Conservation (phyloP, 2,113 vertebrate species). For the Butorides virescens region DNA sequence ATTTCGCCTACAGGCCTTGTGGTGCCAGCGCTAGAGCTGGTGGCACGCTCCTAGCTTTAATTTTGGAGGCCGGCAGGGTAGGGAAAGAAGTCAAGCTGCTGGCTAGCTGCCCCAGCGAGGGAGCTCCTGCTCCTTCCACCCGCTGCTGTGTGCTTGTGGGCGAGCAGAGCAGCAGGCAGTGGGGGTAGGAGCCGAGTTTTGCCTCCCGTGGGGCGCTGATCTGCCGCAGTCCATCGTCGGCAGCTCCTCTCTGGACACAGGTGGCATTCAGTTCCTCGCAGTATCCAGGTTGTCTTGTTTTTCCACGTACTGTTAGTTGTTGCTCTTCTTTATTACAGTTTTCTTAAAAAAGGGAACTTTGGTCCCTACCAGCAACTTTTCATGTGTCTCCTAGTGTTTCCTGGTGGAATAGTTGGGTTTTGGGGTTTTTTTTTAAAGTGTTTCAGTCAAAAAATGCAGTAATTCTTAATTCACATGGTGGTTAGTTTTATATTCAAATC, state of each 20-base stretch:
- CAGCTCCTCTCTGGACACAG: accelerated
- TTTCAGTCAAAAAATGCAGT: not conserved
- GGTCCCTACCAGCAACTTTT: not conserved
- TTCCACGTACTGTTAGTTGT: not conserved
- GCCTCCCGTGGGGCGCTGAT: accelerated
- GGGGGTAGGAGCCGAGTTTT: accelerated
- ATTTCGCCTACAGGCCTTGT: not conserved
- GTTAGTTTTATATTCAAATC: not conserved
- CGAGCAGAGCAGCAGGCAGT: accelerated
- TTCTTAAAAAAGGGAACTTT: not conserved
- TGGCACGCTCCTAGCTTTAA: accelerated
- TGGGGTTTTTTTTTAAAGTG: not conserved
- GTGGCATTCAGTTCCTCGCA: accelerated
- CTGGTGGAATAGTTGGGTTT: not conserved
- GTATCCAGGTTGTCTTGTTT: accelerated
- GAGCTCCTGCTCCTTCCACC: not conserved
- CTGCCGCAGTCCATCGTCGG: accelerated
- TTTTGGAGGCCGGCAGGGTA: not conserved
- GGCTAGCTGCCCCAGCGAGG: not conserved
- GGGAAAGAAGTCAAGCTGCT: not conserved
- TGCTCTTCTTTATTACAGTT: not conserved
- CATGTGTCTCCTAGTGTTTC: not conserved
- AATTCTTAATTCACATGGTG: not conserved
- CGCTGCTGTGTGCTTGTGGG: accelerated
- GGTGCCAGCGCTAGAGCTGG: not conserved